Base-by-base conservation (phyloP, 2,888 invertebrate species). In the Seira sanloemensis region DNA sequence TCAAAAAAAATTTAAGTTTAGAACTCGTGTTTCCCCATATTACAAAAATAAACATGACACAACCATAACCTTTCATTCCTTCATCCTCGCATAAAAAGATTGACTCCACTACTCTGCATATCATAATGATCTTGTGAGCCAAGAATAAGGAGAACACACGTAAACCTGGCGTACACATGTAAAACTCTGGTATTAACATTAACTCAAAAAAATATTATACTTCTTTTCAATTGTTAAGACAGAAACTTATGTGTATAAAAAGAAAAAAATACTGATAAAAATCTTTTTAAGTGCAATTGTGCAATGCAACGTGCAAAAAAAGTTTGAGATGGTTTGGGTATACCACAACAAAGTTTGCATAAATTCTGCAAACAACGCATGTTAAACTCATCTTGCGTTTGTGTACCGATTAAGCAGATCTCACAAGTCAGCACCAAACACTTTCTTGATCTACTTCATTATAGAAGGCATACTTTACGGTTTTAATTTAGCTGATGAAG, bases 271-370 rank as follows among this genome's bases (percentile, higher is more conserved):
- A 12, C 12, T 54, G 77, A 78, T 78, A 69, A 19, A 62, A 78
- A 69, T 27, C 37, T 37, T 68, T 26, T 68, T 68, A 26, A 26
- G 26, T 68, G 75, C 50, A 76, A 25, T 78, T 78, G 69, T 69
- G 78, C 58, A 78, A 78, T 78, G 78, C 69, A 69, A 68, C 58
- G 69, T 69, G 54, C 5, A 19, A 67, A 19, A 75, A 65, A 66
- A 75, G 4, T 37, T 37, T 37, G 12, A 37, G 4, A 37, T 37
- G 37, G 37, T 7, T 37, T n/a, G 12, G 12, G 37, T 37, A 37
- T 37, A 37, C 37, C 4, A 37, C 21, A 25, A 18, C 62, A 46
- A 67, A 76, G 65, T 37, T 65, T 54, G 54, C n/a, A 72, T 74
- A 24, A 58, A 74, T 18, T 58, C 21, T 37, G 37, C 5, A 37